Conservation (phyloP, 2,888 invertebrate species). For the Rhingia campestris region DNA sequence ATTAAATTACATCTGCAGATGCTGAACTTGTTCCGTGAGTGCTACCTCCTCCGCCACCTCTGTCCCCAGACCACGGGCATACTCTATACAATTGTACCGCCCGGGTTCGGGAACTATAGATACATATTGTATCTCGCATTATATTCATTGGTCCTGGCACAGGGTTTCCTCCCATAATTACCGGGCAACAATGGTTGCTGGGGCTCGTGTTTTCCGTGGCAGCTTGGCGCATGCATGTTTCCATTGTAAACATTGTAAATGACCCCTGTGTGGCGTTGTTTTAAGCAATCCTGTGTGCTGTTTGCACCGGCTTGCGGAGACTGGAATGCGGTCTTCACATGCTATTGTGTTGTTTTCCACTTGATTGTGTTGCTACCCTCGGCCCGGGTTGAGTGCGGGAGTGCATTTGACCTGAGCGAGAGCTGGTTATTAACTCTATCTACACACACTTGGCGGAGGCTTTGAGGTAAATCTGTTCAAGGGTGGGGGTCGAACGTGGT, state of each 20-base stretch:
- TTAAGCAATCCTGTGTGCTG: constrained; percentile 41
- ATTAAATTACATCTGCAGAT: constrained; percentile 78
- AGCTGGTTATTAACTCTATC: constrained; percentile 63
- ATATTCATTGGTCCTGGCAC: constrained; percentile 66
- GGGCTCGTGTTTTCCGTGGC: constrained; percentile 19
- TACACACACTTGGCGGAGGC: constrained; percentile 35
- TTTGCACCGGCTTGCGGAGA: constrained; percentile 4
- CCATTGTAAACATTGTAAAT: constrained; percentile 72
- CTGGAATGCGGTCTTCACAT: constrained; percentile 74
- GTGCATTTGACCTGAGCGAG: constrained; percentile 67
- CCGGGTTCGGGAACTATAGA: constrained; percentile 45
- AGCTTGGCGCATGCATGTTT: constrained; percentile 71
- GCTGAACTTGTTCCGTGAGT: constrained; percentile 68
- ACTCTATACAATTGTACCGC: background rate
- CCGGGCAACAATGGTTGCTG: constrained; percentile 41
- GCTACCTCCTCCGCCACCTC: constrained; percentile 3
- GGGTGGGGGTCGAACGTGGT: background rate
- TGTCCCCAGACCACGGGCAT: background rate
- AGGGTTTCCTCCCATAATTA: constrained; percentile 23
- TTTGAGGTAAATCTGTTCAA: constrained; percentile 27
- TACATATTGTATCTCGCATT: constrained; percentile 70
- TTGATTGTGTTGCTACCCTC: constrained; percentile 77
- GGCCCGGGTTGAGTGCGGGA: constrained; percentile 15
- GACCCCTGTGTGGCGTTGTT: constrained; percentile 69
- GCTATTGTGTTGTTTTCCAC: constrained; percentile 80